phyloP scores from a whole-genome alignment of 1,140 invertebrate species.

The Apis dorsata region DNA sequence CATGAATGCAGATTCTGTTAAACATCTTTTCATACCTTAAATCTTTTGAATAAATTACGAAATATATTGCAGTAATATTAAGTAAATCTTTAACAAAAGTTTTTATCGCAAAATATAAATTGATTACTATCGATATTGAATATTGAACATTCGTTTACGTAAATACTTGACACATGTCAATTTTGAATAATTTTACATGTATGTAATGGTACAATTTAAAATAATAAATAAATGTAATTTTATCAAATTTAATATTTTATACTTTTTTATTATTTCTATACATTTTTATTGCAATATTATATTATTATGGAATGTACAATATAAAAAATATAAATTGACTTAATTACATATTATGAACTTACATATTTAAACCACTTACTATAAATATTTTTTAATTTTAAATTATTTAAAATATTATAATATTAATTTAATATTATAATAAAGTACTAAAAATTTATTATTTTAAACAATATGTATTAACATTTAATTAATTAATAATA shows the following conservation, averaged over 20 bases:
- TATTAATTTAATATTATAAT: background rate
- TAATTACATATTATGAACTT: background rate
- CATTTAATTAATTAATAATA: background rate
- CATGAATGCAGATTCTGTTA: background rate
- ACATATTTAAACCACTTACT: background rate
- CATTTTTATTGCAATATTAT: background rate
- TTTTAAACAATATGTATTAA: background rate
- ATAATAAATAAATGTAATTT: background rate
- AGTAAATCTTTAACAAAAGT: no score
- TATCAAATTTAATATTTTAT: background rate
- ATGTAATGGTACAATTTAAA: background rate
- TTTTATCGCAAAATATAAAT: constrained; percentile 3
- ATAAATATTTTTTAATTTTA: no score
- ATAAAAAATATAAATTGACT: background rate
- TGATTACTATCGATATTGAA: background rate
- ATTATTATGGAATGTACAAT: background rate
- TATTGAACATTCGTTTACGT: background rate
- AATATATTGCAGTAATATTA: background rate
- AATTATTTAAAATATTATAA: background rate
- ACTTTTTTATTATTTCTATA: background rate
- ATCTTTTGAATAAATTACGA: constrained; percentile 9
- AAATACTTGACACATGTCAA: background rate
- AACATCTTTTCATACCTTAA: constrained; percentile 3
- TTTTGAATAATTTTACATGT: background rate
- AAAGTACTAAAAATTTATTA: background rate